Evolutionary conservation across 2,113 vertebrate genomes (phyloP).

Genomic region (Spermophilus dauricus): DNA sequence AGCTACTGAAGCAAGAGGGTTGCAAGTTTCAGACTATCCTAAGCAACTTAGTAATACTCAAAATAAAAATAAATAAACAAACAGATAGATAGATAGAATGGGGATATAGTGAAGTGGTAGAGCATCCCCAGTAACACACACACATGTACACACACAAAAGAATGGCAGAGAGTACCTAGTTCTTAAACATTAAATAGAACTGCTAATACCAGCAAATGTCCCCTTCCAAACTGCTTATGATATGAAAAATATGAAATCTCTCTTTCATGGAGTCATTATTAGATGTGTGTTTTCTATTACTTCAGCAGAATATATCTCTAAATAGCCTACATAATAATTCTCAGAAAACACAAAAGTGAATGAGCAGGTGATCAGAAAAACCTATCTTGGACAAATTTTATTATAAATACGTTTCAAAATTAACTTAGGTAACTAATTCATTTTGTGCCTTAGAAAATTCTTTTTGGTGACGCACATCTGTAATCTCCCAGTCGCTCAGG

Average conservation of each 20-base stretch:
- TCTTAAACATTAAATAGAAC: background rate
- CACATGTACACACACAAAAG: background rate
- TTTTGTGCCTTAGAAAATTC: background rate
- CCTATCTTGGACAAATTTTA: background rate
- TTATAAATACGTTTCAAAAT: background rate
- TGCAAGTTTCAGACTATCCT: no score
- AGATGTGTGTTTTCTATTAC: background rate
- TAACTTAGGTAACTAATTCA: background rate
- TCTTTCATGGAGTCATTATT: background rate
- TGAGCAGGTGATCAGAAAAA: background rate
- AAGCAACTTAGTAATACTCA: no score
- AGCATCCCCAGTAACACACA: no score
- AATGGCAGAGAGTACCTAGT: background rate
- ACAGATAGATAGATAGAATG: background rate
- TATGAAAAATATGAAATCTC: background rate
- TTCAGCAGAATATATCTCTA: background rate
- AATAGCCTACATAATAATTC: background rate
- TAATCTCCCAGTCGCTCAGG: no score
- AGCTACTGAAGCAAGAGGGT: no score
- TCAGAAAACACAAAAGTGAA: background rate
- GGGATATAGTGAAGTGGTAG: background rate
- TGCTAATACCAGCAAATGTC: background rate
- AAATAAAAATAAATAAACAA: background rate
- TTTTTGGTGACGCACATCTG: background rate
- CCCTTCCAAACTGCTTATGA: background rate